Conservation (phyloP, 2,888 invertebrate species). For the Lordiphosa fenestrarum region DNA sequence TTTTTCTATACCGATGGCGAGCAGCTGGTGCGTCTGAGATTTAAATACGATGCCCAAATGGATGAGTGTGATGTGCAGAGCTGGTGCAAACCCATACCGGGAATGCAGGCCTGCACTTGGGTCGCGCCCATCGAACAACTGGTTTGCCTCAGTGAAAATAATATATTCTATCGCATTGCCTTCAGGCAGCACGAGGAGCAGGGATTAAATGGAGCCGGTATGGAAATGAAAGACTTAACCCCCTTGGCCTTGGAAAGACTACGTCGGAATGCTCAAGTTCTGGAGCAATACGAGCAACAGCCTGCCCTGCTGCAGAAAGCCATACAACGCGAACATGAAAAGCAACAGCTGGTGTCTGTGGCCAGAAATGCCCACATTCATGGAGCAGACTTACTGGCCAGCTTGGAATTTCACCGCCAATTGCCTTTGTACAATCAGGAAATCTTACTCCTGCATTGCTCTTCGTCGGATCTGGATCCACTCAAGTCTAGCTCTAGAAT, state of each 20-base stretch:
- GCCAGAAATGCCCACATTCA: constrained; percentile 40
- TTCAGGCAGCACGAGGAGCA: constrained; percentile 22
- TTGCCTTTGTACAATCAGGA: constrained; percentile 48
- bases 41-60: constrained; percentile 49
- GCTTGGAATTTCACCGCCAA: constrained; percentile 49
- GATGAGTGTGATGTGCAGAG: constrained; percentile 63
- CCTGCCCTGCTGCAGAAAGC: constrained; percentile 52
- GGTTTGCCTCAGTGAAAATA: constrained; percentile 77
- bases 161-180: constrained; percentile 74
- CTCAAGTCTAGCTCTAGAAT: constrained; percentile 24
- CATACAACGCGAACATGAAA: constrained; percentile 66
- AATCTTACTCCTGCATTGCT: constrained; percentile 36
- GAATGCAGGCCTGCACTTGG: constrained; percentile 77
- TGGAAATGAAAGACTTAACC: constrained; percentile 52
- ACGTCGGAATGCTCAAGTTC: constrained; percentile 39
- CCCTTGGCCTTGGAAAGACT: constrained; percentile 48
- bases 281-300: constrained; percentile 52
- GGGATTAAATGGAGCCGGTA: constrained; percentile 5
- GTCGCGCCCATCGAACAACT: constrained; percentile 64
- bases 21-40: constrained; percentile 65
- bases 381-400: constrained; percentile 41
- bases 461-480: constrained; percentile 16
- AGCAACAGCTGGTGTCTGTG: constrained; percentile 73
- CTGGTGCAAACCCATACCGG: constrained; percentile 59
- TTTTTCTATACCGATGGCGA: constrained; percentile 74